Conservation (phyloP, 2,888 invertebrate species). For the Rhagium mordax region DNA sequence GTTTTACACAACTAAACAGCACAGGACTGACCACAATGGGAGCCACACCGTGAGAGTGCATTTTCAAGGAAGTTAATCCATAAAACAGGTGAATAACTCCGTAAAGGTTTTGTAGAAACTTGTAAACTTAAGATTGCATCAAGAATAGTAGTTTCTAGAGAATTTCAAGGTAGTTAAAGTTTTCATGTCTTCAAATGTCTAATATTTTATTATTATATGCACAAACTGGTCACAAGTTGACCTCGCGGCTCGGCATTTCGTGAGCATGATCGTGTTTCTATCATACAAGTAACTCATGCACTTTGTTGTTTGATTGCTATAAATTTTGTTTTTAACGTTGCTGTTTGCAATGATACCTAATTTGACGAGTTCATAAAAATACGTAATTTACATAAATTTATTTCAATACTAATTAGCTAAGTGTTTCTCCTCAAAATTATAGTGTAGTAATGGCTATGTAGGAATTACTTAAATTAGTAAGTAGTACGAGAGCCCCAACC, state of each 20-base stretch:
- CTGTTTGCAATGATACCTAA: not conserved
- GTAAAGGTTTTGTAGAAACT: constrained; percentile 9
- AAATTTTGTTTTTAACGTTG: too few relatives aligned
- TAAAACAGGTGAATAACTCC: constrained; percentile 29
- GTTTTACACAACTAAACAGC: constrained; percentile 32
- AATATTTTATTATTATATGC: not conserved
- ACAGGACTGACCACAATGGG: constrained; percentile 22
- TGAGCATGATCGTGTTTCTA: not conserved
- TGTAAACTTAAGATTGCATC: constrained; percentile 21
- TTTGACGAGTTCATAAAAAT: not conserved
- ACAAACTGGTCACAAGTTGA: constrained; percentile 15
- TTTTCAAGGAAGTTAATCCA: constrained; percentile 18
- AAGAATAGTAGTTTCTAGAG: constrained; percentile 8
- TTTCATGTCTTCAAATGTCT: too few relatives aligned
- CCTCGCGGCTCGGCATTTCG: constrained; percentile 2
- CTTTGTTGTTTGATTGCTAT: not conserved
- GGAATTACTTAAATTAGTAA: too few relatives aligned
- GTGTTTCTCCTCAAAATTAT: not conserved
- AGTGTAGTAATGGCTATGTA: too few relatives aligned
- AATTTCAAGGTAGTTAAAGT: not conserved
- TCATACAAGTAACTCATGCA: not conserved
- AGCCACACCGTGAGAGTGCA: constrained; percentile 27
- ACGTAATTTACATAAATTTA: too few relatives aligned
- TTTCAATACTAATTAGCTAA: not conserved
- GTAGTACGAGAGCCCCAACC: too few relatives aligned